Evolutionary conservation across 53 echinoderm and acorn worm species (phyloP), one percentile per base, ranked within the genome.

Genomic region (Echinarachnius parma): DNA sequence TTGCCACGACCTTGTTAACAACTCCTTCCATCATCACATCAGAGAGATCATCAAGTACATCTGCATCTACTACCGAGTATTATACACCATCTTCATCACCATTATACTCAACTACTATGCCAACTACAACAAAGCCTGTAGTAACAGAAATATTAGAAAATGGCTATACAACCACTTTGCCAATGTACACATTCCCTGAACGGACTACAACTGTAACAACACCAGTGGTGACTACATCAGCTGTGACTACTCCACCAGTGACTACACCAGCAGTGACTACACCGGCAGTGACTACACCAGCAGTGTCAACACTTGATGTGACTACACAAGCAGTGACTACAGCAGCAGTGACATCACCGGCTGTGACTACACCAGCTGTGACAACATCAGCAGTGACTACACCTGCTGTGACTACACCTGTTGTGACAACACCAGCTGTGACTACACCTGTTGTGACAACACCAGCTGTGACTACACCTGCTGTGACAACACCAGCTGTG

Each of bases 341-440:
- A 31, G 11, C 32, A 1, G 36, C 34, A 36, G 13, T 64, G 3
- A 65, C 37, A 0, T 69, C 67, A 0, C 30, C 62, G 13, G 60
- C 8, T 16, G 33, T 45, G 8, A 70, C 35, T 20, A 70, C 71
- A 10, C 70, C 53, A 0, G 54, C 34, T 34, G 34, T 49, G 13
- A 28, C 76, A 18, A 30, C 62, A 33, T 18, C 31, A 46, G 61
- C 33, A 46, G 60, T 61, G 21, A 62, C 61, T 0, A 14, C 77
- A 14, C n/a, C 24, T 7, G 59, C 47, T 28, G 60, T 76, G 5
- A 76, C 76, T 0, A 76, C 60, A n/a, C n/a, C n/a, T n/a, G n/a
- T n/a, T n/a, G n/a, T n/a, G n/a, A n/a, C n/a, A n/a, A n/a, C n/a
- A 28, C 61, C 62, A 46, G 61, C 31, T 20, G 48, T 32, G 0